A percentile compares a stretch with the other conserved stretches of the same genome.
phyloP scores from a whole-genome alignment of 2,113 vertebrate species.

The Atherinomorus stipes region DNA sequence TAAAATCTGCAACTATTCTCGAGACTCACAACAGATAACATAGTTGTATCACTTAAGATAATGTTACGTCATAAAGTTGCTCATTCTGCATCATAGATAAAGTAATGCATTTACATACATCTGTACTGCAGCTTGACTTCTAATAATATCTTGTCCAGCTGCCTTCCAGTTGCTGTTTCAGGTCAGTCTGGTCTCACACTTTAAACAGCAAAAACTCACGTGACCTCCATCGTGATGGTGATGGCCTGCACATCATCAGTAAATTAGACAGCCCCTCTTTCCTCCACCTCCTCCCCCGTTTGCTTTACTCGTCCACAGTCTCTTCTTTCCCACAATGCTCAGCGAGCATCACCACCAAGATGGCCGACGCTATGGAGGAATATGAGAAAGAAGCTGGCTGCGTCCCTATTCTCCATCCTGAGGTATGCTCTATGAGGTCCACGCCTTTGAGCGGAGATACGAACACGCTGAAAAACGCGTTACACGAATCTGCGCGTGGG shows the following conservation, averaged over 20 bases:
- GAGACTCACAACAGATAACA: too few relatives aligned
- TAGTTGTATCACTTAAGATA: too few relatives aligned
- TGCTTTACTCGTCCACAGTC: constrained; percentile 43
- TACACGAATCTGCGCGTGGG: rapidly evolving
- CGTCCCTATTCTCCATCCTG: constrained; percentile 94
- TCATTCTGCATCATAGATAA: too few relatives aligned
- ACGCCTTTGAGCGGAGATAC: background rate
- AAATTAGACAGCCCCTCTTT: constrained; percentile 39
- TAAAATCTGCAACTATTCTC: too few relatives aligned
- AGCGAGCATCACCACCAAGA: constrained; percentile 91
- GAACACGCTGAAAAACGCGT: background rate
- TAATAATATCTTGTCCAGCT: too few relatives aligned
- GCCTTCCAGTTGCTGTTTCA: too few relatives aligned
- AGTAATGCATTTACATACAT: too few relatives aligned
- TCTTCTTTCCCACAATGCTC: constrained; percentile 89
- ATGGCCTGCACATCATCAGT: constrained; percentile 7
- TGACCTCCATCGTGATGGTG: background rate
- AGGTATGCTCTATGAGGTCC: constrained; percentile 81
- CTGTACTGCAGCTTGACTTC: too few relatives aligned
- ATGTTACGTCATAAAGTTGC: too few relatives aligned
- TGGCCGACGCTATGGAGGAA: constrained; percentile 95
- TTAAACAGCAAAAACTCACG: too few relatives aligned
- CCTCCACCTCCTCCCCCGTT: constrained; percentile 11
- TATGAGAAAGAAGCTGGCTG: constrained; percentile 95
- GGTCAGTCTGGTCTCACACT: too few relatives aligned